These are phyloP conservation scores for Drosophila nr. fundita DNA, from an alignment of 2,888 invertebrate species.

Conservation along the genomic window DNA sequence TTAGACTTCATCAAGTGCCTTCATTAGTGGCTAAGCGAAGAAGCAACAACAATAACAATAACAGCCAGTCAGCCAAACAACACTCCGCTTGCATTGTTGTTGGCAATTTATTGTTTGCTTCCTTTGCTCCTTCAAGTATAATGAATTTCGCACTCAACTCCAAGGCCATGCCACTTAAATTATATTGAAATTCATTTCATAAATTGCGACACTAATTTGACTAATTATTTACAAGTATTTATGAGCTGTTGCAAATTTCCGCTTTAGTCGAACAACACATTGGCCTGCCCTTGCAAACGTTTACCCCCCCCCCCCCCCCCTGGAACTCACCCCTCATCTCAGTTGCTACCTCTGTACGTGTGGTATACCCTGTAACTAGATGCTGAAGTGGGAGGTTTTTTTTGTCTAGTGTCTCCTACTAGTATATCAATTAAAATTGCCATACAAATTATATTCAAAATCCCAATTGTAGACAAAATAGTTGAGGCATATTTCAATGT, in stretches of 20 bases:
- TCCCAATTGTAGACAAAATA: neutral
- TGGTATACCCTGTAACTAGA: constrained; percentile 21
- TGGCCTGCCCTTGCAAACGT: neutral
- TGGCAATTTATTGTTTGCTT: constrained; percentile 23
- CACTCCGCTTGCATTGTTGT: constrained; percentile 4
- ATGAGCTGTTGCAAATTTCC: constrained; percentile 71
- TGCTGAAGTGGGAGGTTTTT: neutral
- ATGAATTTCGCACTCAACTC: constrained; percentile 15
- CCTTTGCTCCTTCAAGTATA: neutral
- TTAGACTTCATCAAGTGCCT: constrained; percentile 49
- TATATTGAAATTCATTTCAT: constrained; percentile 69
- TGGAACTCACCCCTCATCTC: constrained; percentile 9
- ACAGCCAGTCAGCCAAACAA: constrained; percentile 1
- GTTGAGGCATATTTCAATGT: neutral
- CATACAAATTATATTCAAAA: neutral
- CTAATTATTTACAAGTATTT: constrained; percentile 74
- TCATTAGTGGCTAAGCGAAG: constrained; percentile 37
- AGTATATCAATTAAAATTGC: neutral
- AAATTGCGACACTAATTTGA: constrained; percentile 73
- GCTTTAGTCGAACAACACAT: constrained; percentile 29
- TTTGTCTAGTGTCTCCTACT: neutral
- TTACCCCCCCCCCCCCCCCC: no score
- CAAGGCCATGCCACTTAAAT: constrained; percentile 46
- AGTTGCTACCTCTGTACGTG: neutral
- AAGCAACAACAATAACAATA: neutral